Conservation (phyloP, 2,888 invertebrate genomes). For the Agriopis leucophaearia region DNA sequence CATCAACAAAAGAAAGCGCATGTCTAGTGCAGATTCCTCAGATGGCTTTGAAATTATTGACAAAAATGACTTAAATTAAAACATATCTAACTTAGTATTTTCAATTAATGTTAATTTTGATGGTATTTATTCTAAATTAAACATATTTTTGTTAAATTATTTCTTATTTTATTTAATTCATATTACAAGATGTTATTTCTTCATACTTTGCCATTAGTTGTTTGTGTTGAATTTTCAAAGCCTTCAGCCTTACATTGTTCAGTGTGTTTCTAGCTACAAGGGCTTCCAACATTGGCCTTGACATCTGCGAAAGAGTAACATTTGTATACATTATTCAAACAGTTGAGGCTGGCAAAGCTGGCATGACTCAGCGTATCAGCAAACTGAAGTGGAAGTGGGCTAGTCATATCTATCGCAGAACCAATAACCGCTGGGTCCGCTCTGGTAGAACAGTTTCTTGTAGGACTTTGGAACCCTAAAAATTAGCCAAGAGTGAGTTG, state of each 20-base stretch:
- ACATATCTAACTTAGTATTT: constrained; percentile 36
- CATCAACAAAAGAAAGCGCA: constrained; percentile 64
- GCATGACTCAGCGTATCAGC: too few species aligned
- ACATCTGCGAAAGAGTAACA: constrained; percentile 69
- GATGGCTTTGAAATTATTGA: constrained; percentile 84
- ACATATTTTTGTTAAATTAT: constrained; percentile 37
- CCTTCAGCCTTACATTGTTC: constrained; percentile 73
- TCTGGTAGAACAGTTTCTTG: too few species aligned
- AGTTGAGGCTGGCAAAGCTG: not conserved
- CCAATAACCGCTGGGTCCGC: too few species aligned
- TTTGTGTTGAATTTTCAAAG: constrained; percentile 79
- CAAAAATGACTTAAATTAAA: constrained; percentile 72
- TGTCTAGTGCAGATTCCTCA: constrained; percentile 76
- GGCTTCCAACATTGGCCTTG: constrained; percentile 81
- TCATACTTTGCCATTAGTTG: constrained; percentile 78
- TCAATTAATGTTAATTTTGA: constrained; percentile 31
- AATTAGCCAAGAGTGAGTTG: too few species aligned
- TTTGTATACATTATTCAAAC: not conserved
- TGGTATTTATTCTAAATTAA: constrained; percentile 45
- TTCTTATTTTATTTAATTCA: constrained; percentile 37
- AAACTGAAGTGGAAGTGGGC: too few species aligned
- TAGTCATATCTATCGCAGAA: too few species aligned
- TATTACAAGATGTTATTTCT: constrained; percentile 68
- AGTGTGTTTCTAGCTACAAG: constrained; percentile 78
- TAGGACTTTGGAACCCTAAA: too few species aligned